Conservation (phyloP, 2,888 invertebrate genomes). For the Agonopterix heracliana region DNA sequence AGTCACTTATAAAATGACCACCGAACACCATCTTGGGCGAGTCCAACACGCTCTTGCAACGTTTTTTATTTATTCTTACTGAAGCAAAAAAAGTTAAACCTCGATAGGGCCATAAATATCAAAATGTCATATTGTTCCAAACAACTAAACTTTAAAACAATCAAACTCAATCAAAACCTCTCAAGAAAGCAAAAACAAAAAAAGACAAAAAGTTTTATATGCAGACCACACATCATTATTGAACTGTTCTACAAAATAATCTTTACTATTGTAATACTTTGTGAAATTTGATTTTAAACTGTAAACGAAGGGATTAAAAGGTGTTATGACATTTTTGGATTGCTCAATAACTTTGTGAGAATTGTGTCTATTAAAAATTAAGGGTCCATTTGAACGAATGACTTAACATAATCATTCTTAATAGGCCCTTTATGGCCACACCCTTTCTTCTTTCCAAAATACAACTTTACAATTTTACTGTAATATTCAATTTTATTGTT, state of each 20-base stretch:
- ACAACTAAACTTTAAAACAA: conserved; percentile 5
- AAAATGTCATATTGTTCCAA: conserved; percentile 4
- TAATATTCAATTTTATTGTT: not conserved
- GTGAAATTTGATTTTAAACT: too few relatives aligned
- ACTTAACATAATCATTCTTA: conserved; percentile 37
- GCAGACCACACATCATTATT: too few relatives aligned
- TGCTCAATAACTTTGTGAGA: not conserved
- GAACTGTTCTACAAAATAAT: too few relatives aligned
- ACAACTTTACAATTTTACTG: not conserved
- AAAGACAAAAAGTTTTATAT: too few relatives aligned
- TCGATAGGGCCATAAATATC: not conserved
- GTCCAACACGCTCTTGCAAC: too few relatives aligned
- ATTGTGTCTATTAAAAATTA: conserved; percentile 39
- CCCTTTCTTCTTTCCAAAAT: not conserved
- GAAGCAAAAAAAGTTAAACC: too few relatives aligned
- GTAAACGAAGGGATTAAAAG: too few relatives aligned
- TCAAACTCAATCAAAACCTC: conserved; percentile 3
- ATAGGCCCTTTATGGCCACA: conserved; percentile 9
- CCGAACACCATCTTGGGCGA: too few relatives aligned
- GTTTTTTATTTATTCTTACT: too few relatives aligned
- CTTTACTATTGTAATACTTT: too few relatives aligned
- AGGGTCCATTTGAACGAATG: conserved; percentile 38
- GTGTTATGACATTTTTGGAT: not conserved
- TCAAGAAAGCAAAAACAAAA: too few relatives aligned
- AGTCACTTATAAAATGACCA: too few relatives aligned